These are phyloP conservation scores for Latrodectus geometricus DNA, from an alignment of 1,140 invertebrate species.

Conservation along the genomic window DNA sequence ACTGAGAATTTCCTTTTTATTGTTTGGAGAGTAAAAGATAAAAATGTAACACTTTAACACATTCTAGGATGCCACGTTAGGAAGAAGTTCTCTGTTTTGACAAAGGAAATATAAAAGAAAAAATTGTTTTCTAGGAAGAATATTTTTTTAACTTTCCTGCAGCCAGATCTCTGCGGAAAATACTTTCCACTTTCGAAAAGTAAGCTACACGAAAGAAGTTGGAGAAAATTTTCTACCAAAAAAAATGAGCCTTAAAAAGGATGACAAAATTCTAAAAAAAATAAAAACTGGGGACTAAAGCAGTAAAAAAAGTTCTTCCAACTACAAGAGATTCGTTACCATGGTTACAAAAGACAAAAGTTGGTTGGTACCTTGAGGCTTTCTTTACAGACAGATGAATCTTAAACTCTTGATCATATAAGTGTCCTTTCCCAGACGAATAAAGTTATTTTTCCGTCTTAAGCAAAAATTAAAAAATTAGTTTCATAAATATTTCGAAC, in stretches of 20 bases:
- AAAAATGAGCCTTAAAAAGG: slow-evolving; percentile 12
- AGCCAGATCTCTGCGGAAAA: not conserved
- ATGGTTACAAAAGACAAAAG: slow-evolving; percentile 46
- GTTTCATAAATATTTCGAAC: too few species aligned
- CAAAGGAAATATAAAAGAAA: slow-evolving; percentile 2
- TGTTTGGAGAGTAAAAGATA: too few species aligned
- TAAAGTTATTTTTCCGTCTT: too few species aligned
- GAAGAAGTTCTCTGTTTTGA: slow-evolving; percentile 25
- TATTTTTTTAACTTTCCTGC: not conserved
- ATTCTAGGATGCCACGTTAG: not conserved
- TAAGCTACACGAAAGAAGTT: slow-evolving; percentile 17
- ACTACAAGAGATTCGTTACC: slow-evolving; percentile 33
- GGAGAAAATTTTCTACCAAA: slow-evolving; percentile 8
- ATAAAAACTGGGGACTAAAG: not conserved
- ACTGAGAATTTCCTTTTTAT: too few species aligned
- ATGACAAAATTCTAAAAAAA: slow-evolving; percentile 9
- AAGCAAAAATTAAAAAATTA: too few species aligned
- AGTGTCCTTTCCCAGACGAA: too few species aligned
- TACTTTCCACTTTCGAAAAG: slow-evolving; percentile 39
- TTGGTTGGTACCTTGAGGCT: slow-evolving; percentile 27
- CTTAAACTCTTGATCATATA: slow-evolving; percentile 9
- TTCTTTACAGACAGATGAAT: slow-evolving; percentile 21
- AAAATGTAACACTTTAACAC: too few species aligned
- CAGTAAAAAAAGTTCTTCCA: slow-evolving; percentile 10
- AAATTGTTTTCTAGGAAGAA: slow-evolving; percentile 25